Conservation (phyloP, 2,113 vertebrate genomes). For the Barbus barbus region DNA sequence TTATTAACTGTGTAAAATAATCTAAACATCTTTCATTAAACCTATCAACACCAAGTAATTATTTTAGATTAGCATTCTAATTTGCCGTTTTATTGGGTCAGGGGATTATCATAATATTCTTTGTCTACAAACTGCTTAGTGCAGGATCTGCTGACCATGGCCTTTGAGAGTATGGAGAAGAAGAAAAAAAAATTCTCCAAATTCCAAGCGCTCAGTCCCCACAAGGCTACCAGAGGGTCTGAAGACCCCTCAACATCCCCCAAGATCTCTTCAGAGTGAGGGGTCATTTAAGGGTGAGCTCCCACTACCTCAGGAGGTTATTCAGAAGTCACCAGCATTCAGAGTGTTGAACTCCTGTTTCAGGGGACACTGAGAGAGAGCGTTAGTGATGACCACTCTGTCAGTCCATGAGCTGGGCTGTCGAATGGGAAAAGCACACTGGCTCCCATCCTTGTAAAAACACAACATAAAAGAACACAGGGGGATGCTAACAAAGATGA, state of each 20-base stretch:
- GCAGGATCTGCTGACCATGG: slow-evolving; percentile 30
- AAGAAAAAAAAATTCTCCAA: slow-evolving; percentile 52
- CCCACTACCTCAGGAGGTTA: slow-evolving; percentile 79
- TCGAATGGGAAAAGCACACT: slow-evolving; percentile 58
- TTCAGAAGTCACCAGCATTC: slow-evolving; percentile 79
- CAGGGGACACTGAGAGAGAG: slow-evolving; percentile 73
- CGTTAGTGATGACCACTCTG: slow-evolving; percentile 71
- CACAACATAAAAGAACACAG: slow-evolving; percentile 77
- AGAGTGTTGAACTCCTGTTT: slow-evolving; percentile 69
- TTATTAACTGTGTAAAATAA: not conserved
- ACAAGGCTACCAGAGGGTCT: slow-evolving; percentile 58
- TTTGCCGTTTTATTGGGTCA: not conserved
- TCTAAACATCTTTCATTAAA: not conserved
- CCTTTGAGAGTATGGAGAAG: slow-evolving; percentile 31
- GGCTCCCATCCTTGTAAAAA: slow-evolving; percentile 71
- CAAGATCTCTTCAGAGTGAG: slow-evolving; percentile 69
- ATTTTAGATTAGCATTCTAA: not conserved
- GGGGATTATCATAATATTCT: not conserved
- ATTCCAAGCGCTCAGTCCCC: slow-evolving; percentile 49
- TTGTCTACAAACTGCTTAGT: slow-evolving; percentile 16
- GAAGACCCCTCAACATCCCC: slow-evolving; percentile 72
- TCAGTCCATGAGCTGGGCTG: slow-evolving; percentile 35
- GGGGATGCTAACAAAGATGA: slow-evolving; percentile 80
- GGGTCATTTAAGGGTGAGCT: slow-evolving; percentile 81
- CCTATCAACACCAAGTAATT: not conserved